Evolutionary conservation across 1,140 invertebrate species (phyloP), one percentile per base, ranked within the genome.

Genomic region (Helicoverpa zea): DNA sequence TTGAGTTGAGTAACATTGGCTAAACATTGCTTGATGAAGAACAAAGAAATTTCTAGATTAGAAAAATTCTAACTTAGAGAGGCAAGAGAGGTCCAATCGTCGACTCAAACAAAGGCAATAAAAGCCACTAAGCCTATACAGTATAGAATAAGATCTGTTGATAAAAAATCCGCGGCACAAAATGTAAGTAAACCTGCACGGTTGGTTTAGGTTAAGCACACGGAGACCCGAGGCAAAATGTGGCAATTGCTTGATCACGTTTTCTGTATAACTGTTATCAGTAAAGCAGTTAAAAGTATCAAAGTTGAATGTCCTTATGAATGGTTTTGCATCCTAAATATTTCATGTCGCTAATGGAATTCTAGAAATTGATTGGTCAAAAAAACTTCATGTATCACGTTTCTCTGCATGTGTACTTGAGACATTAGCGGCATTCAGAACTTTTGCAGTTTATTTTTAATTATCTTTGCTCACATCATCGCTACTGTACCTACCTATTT

Each of bases 221-320:
- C 68, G 64, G 43, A 51, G 49, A 72, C 47, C 35, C 68, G 47
- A 52, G 49, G 18, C 35, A 14, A 72, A 72, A 72, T 72, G 68
- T 52, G 68, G 68, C 68, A 72, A 72, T 72, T 54, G 68, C 68
- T 10, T 72, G 68, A 72, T 72, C 68, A 72, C 68, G 68, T 72
- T 72, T 54, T 54, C 18, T 23, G 30, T 72, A 72, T 52, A 23
- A 54, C 68, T 54, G 68, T 72, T 54, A 72, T 72, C 68, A 72
- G 68, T 52, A 23, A 52, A 11, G 43, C 43, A 43, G 68, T 52
- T 72, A 51, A 54, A 30, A 30, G 68, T 64, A 64, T 72, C 68
- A 9, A 72, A 51, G 49, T 51, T 54, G 49, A 72, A 54, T 72
- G 49, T 72, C 68, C 68, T 72, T 72, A 54, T 23, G 43, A 68